phyloP scores from a whole-genome alignment of 2,888 invertebrate genomes.

The Troides helena region DNA sequence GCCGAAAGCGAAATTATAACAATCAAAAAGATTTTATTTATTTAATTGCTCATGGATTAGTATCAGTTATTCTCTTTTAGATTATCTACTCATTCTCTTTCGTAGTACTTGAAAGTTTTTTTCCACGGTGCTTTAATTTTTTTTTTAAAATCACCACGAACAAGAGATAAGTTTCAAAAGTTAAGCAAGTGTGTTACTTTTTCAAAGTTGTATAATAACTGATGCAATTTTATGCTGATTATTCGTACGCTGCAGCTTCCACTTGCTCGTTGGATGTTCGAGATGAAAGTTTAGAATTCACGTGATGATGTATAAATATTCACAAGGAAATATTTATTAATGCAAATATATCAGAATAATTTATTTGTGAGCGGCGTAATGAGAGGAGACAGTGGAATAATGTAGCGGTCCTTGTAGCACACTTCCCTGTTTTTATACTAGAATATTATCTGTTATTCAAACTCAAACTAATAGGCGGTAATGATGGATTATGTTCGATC shows the following conservation, averaged over 20 bases:
- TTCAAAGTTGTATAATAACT: not conserved
- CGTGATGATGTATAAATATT: not conserved
- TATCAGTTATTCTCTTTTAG: not conserved
- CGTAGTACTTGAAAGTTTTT: not conserved
- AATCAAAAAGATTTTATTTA: not conserved
- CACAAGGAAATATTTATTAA: conserved; percentile 1
- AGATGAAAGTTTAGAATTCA: conserved; percentile 4
- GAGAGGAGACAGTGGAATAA: no score
- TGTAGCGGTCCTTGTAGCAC: no score
- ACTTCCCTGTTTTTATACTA: no score
- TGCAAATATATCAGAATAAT: not conserved
- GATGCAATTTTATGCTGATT: not conserved
- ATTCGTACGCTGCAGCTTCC: not conserved
- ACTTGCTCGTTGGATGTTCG: not conserved
- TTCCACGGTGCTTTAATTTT: not conserved
- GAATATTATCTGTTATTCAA: no score
- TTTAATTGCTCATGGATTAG: not conserved
- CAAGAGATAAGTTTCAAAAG: not conserved
- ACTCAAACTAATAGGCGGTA: not conserved
- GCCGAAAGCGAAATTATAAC: no score
- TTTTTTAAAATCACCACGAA: not conserved
- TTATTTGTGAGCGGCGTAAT: not conserved
- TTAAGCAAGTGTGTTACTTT: not conserved
- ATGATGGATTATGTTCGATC: not conserved
- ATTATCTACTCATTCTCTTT: not conserved